A percentile compares a stretch with the other conserved stretches of the same genome.
phyloP scores from a whole-genome alignment of 2,888 invertebrate genomes.

The Sphaerophoria taeniata region DNA sequence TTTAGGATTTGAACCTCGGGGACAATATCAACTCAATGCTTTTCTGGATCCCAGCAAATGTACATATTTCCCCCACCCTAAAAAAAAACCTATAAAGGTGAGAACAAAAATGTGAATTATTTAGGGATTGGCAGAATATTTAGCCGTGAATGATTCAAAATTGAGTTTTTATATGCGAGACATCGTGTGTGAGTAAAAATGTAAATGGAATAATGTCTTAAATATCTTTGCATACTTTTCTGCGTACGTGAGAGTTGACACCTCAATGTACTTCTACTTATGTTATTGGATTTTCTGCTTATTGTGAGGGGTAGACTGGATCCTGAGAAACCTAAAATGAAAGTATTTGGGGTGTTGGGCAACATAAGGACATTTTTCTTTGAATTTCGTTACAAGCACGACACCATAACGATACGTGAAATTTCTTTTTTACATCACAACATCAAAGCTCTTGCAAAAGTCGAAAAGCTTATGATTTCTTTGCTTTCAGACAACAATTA shows the following conservation, averaged over 20 bases:
- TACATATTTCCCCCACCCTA: too few species aligned
- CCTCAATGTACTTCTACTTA: background rate
- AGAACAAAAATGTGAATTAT: slow-evolving; percentile 20
- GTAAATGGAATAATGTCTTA: background rate
- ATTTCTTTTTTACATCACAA: too few species aligned
- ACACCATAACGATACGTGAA: too few species aligned
- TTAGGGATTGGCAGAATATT: background rate
- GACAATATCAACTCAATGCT: background rate
- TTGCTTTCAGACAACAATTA: slow-evolving; percentile 92
- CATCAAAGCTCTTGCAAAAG: background rate
- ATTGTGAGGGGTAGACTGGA: too few species aligned
- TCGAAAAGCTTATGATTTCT: background rate
- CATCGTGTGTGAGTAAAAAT: background rate
- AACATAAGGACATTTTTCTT: too few species aligned
- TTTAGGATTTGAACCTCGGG: background rate
- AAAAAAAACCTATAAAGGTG: too few species aligned
- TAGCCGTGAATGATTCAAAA: background rate
- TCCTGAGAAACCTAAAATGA: too few species aligned
- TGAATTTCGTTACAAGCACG: too few species aligned
- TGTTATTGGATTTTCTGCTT: background rate
- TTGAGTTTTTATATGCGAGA: background rate
- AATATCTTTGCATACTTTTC: slow-evolving; percentile 1
- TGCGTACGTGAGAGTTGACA: background rate
- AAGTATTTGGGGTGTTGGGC: too few species aligned
- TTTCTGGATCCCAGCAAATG: background rate